A percentile compares a stretch with the other conserved stretches of the same genome.
phyloP scores from a whole-genome alignment of 1,140 invertebrate genomes.

The Paramacrobiotus metropolitanus region DNA sequence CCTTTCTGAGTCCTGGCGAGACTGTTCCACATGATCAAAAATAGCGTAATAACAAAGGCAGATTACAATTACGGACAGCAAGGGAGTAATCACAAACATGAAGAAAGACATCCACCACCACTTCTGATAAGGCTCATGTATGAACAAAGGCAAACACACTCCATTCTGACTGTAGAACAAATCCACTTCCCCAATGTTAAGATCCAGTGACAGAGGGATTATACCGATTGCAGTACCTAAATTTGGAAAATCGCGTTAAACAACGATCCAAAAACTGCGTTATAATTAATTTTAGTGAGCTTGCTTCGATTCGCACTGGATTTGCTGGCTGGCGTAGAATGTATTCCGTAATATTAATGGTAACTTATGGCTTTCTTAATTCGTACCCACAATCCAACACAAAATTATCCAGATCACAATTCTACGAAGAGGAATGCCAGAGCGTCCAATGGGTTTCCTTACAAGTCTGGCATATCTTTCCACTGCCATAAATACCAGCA shows the following conservation, averaged over 20 bases:
- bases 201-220: not conserved
- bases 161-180: slow-evolving; percentile 41
- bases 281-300: no score
- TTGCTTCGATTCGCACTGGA: no score
- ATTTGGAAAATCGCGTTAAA: no score
- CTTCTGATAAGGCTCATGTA: slow-evolving; percentile 36
- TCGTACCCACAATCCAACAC: not conserved
- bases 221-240: not conserved
- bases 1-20: slow-evolving; percentile 17
- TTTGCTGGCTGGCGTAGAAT: no score
- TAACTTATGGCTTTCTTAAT: not conserved
- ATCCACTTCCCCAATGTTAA: not conserved
- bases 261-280: no score
- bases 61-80: not conserved
- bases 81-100: slow-evolving; percentile 33
- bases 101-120: slow-evolving; percentile 52
- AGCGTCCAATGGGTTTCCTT: not conserved
- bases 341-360: no score
- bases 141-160: slow-evolving; percentile 46
- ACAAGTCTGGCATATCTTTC: slow-evolving; percentile 27
- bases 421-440: not conserved
- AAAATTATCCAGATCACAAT: not conserved
- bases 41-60: slow-evolving; percentile 19
- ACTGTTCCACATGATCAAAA: slow-evolving; percentile 35
- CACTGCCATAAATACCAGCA: slow-evolving; percentile 47